These are phyloP conservation scores for Amia ocellicauda DNA, from an alignment of 2,113 vertebrate genomes.

Conservation along the genomic window DNA sequence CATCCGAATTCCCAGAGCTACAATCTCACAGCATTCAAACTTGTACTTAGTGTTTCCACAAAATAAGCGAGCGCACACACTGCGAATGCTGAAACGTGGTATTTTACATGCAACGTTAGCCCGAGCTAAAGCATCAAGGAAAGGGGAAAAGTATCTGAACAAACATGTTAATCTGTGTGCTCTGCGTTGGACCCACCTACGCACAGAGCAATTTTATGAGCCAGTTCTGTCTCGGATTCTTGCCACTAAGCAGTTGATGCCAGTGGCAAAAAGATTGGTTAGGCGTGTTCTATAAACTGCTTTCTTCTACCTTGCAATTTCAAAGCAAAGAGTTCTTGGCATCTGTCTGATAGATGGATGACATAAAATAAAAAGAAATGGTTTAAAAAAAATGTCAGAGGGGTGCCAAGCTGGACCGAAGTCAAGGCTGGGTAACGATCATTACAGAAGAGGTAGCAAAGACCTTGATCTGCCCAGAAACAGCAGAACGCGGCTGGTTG, in stretches of 20 bases:
- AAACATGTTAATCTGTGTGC: slow-evolving; percentile 11
- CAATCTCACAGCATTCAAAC: slow-evolving; percentile 1
- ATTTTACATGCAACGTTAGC: neutral
- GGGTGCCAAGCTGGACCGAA: slow-evolving; percentile 11
- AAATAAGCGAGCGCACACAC: neutral
- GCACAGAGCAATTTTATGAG: neutral
- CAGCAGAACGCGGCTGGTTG: neutral
- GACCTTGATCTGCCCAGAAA: slow-evolving; percentile 1
- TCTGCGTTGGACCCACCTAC: slow-evolving; percentile 12
- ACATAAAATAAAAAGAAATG: slow-evolving; percentile 6
- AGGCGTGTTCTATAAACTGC: neutral
- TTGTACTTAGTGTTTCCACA: neutral
- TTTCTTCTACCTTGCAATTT: slow-evolving; percentile 4
- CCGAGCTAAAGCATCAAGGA: neutral
- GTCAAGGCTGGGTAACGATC: slow-evolving; percentile 4
- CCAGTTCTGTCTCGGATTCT: neutral
- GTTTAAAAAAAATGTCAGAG: neutral
- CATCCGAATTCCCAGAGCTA: neutral
- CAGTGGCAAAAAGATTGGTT: slow-evolving; percentile 12
- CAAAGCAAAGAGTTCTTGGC: slow-evolving; percentile 12
- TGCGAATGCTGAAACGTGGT: neutral
- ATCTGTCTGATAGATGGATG: slow-evolving; percentile 3
- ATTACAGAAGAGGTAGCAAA: slow-evolving; percentile 5
- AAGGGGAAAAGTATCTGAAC: neutral
- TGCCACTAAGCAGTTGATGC: slow-evolving; percentile 10